phyloP scores from a whole-genome alignment of 1,140 invertebrate genomes.

The Nylanderia fulva region DNA sequence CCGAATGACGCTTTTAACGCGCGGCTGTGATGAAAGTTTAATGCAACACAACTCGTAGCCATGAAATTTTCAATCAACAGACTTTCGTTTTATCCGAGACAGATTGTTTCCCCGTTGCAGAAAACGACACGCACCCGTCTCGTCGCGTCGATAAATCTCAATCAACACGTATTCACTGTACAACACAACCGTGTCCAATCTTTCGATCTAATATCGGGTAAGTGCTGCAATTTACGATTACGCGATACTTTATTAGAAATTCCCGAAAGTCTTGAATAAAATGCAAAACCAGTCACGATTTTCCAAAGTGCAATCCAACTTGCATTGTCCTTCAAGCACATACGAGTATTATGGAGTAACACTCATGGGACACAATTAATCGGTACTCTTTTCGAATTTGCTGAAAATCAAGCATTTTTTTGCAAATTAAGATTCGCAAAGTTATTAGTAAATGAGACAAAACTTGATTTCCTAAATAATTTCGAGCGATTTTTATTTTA shows the following conservation, averaged over 20 bases:
- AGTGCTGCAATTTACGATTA: slow-evolving; percentile 53
- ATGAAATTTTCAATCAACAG: slow-evolving; percentile 61
- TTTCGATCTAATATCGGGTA: slow-evolving; percentile 36
- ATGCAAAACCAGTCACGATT: not conserved
- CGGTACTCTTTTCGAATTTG: not conserved
- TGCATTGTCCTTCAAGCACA: not conserved
- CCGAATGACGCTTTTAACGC: slow-evolving; percentile 35
- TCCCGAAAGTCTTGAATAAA: slow-evolving; percentile 26
- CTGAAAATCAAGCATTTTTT: not conserved
- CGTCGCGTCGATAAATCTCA: slow-evolving; percentile 45
- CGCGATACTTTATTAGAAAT: slow-evolving; percentile 31
- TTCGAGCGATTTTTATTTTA: not conserved
- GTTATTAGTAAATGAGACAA: not conserved
- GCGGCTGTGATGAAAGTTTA: slow-evolving; percentile 53
- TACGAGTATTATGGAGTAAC: not conserved
- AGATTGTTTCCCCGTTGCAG: slow-evolving; percentile 42
- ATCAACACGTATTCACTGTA: slow-evolving; percentile 46
- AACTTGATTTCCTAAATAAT: not conserved
- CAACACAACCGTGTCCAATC: slow-evolving; percentile 47
- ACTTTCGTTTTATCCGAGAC: slow-evolving; percentile 54
- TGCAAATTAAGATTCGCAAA: not conserved
- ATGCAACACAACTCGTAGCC: slow-evolving; percentile 40
- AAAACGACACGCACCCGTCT: slow-evolving; percentile 24
- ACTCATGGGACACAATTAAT: not conserved
- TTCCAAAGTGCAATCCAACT: not conserved